Conservation (phyloP, 2,888 invertebrate genomes). For the Apotomis capreana region DNA sequence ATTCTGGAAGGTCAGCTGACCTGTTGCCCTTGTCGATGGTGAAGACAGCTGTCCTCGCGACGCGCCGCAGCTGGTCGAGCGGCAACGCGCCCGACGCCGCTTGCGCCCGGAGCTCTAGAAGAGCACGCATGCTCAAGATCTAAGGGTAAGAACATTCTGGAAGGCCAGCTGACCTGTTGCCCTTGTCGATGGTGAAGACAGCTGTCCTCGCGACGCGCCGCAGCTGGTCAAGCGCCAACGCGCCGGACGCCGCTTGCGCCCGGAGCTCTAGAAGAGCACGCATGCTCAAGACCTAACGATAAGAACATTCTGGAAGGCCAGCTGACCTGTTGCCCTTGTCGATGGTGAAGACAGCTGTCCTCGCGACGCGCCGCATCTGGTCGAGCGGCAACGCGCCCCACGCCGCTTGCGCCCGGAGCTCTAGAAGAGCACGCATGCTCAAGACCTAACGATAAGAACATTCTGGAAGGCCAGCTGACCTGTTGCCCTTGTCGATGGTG, state of each 20-base stretch:
- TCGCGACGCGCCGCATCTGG: conserved; percentile 91
- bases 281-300: no score
- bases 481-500: conserved; percentile 91
- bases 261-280: no score
- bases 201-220: conserved; percentile 91
- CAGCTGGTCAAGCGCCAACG: conserved; percentile 78
- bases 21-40: conserved; percentile 91
- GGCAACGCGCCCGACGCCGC: no score
- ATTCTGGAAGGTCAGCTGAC: background rate
- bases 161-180: conserved; percentile 84
- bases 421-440: conserved; percentile 68
- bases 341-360: conserved; percentile 92
- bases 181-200: conserved; percentile 94
- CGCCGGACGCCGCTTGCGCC: no score
- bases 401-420: no score
- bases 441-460: no score
- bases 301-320: no score
- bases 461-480: background rate
- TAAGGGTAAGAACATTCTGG: background rate
- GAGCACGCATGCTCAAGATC: no score
- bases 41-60: conserved; percentile 84
- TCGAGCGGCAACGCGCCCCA: no score
- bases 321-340: conserved; percentile 91
- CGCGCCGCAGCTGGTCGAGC: background rate
- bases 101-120: background rate